Conservation (phyloP, 2,113 vertebrate species). For the Macquaria ambigua region DNA sequence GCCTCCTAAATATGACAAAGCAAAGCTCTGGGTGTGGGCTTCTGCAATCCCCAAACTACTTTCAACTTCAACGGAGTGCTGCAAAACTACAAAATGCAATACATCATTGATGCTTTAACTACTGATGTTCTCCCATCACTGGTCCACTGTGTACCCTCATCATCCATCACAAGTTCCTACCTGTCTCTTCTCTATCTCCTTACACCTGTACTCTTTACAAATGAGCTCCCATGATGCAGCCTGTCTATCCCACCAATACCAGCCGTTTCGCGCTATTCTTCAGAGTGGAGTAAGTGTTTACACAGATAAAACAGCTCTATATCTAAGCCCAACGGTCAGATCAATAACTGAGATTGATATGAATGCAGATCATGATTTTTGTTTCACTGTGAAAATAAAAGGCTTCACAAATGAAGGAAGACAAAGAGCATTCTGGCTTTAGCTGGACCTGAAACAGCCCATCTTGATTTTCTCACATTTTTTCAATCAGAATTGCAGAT, state of each 20-base stretch:
- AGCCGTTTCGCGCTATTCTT: constrained; percentile 44
- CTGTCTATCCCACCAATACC: constrained; percentile 60
- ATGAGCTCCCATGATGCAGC: constrained; percentile 77
- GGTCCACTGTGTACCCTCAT: constrained; percentile 66
- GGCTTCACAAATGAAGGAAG: constrained; percentile 11
- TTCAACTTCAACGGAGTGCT: constrained; percentile 62
- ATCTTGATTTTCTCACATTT: background rate
- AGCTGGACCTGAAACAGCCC: background rate
- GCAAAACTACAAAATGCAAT: constrained; percentile 69
- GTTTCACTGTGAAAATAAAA: constrained; percentile 26
- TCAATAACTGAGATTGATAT: constrained; percentile 60
- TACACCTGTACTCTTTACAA: constrained; percentile 78
- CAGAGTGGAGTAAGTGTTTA: constrained; percentile 51
- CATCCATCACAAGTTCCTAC: constrained; percentile 72
- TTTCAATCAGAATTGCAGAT: constrained; percentile 36
- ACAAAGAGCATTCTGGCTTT: background rate
- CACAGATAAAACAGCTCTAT: constrained; percentile 56
- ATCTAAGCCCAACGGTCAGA: constrained; percentile 33
- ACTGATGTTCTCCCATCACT: constrained; percentile 74
- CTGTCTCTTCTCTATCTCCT: constrained; percentile 64
- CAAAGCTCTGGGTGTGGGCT: constrained; percentile 61
- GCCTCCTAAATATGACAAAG: constrained; percentile 71
- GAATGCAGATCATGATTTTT: constrained; percentile 57
- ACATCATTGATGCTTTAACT: constrained; percentile 74
- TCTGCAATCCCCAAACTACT: constrained; percentile 65